Evolutionary conservation across 2,113 vertebrate species (phyloP).

Genomic region (Lipophrys pholis): DNA sequence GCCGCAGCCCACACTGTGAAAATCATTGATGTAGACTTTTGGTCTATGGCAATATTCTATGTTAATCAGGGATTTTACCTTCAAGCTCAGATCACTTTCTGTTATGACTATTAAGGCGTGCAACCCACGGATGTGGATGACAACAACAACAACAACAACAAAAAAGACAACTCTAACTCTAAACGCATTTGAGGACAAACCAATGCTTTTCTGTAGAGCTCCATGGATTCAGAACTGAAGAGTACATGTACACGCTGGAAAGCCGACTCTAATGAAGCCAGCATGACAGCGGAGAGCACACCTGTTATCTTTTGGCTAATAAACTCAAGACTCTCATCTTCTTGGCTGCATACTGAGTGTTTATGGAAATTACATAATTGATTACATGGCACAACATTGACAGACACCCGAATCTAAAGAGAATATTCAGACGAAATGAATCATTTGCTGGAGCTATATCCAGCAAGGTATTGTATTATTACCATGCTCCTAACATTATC

Average conservation of each 20-base stretch:
- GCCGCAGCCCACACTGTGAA: too few species aligned
- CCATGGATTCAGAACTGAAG: neutral
- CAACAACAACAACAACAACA: too few species aligned
- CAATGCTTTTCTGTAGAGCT: neutral
- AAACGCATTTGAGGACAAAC: too few species aligned
- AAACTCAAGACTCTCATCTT: constrained; percentile 8
- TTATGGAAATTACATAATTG: constrained; percentile 9
- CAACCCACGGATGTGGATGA: neutral
- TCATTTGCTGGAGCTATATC: constrained; percentile 5
- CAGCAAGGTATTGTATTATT: neutral
- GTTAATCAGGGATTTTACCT: too few species aligned
- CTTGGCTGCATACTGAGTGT: constrained; percentile 8
- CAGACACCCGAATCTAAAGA: constrained; percentile 8
- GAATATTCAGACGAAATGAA: neutral
- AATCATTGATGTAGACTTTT: too few species aligned
- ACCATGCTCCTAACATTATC: neutral
- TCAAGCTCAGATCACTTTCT: too few species aligned
- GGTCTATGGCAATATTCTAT: too few species aligned
- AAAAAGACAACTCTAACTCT: neutral
- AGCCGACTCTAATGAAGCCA: neutral
- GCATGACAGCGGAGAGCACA: constrained; percentile 3
- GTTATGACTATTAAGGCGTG: too few species aligned
- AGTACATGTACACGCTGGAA: neutral
- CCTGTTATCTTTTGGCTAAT: neutral
- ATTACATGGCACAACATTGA: constrained; percentile 4